These are phyloP conservation scores for Acheta domesticus DNA, from an alignment of 2,888 invertebrate species.

Conservation along the genomic window DNA sequence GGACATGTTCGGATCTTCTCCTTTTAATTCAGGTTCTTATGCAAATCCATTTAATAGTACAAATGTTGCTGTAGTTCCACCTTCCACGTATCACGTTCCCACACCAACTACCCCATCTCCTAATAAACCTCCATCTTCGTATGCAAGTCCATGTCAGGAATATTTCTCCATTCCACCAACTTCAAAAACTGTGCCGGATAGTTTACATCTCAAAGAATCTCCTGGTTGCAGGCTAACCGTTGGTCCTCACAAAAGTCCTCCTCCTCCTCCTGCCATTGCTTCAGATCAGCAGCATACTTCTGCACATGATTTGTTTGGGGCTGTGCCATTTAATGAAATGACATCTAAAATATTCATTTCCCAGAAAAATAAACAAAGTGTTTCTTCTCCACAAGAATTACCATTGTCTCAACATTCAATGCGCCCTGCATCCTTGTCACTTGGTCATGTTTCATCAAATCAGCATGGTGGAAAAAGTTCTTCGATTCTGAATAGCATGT, in stretches of 20 bases:
- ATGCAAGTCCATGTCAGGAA: background rate
- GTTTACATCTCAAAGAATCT: background rate
- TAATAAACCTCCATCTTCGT: background rate
- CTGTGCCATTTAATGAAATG: slow-evolving; percentile 40
- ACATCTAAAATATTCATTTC: slow-evolving; percentile 21
- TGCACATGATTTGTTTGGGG: slow-evolving; percentile 42
- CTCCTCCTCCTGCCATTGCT: slow-evolving; percentile 24
- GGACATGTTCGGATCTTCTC: slow-evolving; percentile 49
- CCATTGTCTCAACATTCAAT: background rate
- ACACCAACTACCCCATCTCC: background rate
- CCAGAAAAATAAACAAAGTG: background rate
- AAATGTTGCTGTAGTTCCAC: background rate
- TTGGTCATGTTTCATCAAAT: slow-evolving; percentile 12
- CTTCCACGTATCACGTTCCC: slow-evolving; percentile 20
- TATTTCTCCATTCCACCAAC: background rate
- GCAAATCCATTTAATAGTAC: slow-evolving; percentile 44
- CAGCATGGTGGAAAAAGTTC: background rate
- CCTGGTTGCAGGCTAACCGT: background rate
- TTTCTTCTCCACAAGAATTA: no score
- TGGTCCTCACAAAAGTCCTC: background rate
- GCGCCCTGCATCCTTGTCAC: background rate
- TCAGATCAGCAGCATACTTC: slow-evolving; percentile 5
- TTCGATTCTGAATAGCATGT: slow-evolving; percentile 20
- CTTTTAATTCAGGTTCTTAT: slow-evolving; percentile 45
- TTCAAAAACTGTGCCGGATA: background rate